A percentile compares a stretch with the other conserved stretches of the same genome.
Evolutionary conservation across 2,797 vertebrate genomes (phyloP).

Genomic region (Epinephelus awoara): DNA sequence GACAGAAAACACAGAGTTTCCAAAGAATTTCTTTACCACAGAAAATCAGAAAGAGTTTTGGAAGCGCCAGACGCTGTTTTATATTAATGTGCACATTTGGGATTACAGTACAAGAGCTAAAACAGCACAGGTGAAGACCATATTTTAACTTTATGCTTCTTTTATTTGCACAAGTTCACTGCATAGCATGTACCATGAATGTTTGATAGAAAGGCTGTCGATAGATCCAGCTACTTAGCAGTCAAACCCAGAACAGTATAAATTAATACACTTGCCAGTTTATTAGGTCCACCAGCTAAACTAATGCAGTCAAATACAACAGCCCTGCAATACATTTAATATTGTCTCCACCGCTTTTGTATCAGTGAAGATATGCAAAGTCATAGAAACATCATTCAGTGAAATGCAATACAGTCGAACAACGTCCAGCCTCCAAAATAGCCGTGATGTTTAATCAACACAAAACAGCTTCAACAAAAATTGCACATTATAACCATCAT

Average conservation of each 20-base stretch:
- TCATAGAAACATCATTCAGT: not conserved
- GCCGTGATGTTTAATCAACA: not conserved
- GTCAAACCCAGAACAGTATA: constrained; percentile 19
- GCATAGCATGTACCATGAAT: constrained; percentile 30
- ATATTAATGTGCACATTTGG: constrained; percentile 25
- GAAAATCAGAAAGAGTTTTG: not conserved
- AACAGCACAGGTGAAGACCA: not conserved
- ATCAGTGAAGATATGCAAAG: not conserved
- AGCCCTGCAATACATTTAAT: not conserved
- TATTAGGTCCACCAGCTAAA: not conserved
- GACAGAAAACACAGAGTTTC: not conserved
- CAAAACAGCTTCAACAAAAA: not conserved
- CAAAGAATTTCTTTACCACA: not conserved
- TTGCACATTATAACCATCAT: not conserved
- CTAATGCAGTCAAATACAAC: constrained; percentile 7
- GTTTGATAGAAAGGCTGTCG: constrained; percentile 36
- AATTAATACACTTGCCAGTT: constrained; percentile 32
- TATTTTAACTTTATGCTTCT: constrained; percentile 7
- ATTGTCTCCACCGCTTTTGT: not conserved
- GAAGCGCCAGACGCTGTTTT: constrained; percentile 13
- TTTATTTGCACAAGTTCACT: constrained; percentile 5
- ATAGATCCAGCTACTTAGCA: constrained; percentile 42
- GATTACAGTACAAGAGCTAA: not conserved
- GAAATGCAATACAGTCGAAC: not conserved
- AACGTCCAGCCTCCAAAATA: not conserved